Base-by-base conservation (phyloP, 2,113 vertebrate genomes). In the Pteropus alecto region DNA sequence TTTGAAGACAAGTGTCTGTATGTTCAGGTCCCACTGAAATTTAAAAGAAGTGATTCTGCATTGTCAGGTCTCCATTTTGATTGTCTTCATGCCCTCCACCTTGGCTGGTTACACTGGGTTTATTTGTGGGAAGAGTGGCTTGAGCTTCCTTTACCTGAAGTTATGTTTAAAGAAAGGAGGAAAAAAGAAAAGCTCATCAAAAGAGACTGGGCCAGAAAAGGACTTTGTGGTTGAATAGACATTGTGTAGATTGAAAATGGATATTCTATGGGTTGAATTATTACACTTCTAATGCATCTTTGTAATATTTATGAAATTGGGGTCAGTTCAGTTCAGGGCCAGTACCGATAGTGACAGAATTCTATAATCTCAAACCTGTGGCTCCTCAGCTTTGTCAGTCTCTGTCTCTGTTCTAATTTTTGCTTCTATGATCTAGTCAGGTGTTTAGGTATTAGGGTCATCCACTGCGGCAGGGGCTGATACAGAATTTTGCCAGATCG, bases 351-450 rank as follows among this genome's bases (percentile, higher is more conserved):
- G 71, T 46, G 13, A 63, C 43, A 79, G 46, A 43, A 26, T 79
- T 68, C 22, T 71, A 7, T 30, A 38, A n/a, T 22, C 16, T 18
- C 1, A 3, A 24, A 3, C 0, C 0, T 0, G 0, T 46, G 33
- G 63, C 10, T 63, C 48, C 15, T 43, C 8, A n/a, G 68, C 51
- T 1, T 28, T 33, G 15, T 33, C 19, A 8, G 41, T 51, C 61
- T 48, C 68, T 54, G 2, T 71, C 28, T 87, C n/a, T 92, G 87
- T 11, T 3, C 54, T 90, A 56, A 48, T 1, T 22, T 8, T 51
- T 1, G 11, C 6, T 79, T 26, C 71, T 28, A 41, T 35, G 28
- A 26, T 41, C 41, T 30, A 35, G 9, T 54, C 35, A 43, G 18
- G 41, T 86, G 58, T 83, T 77, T 90, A 22, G 63, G 43, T 54